phyloP scores from a whole-genome alignment of 2,888 invertebrate genomes.

The Drosophila planitibia region DNA sequence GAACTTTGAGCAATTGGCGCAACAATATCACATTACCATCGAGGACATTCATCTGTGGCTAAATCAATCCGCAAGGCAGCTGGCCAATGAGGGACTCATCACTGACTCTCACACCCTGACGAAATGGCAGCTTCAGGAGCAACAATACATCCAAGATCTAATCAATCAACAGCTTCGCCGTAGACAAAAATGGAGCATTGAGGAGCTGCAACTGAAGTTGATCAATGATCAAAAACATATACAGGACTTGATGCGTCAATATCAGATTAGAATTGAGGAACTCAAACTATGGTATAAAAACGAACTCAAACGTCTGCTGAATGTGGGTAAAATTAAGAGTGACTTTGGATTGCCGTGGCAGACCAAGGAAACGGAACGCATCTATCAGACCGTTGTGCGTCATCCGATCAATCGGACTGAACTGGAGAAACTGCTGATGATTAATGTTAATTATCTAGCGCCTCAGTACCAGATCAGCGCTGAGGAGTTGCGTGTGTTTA shows the following conservation, averaged over 20 bases:
- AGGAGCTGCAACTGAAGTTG: constrained; percentile 79
- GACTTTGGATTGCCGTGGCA: constrained; percentile 78
- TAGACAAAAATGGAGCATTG: constrained; percentile 79
- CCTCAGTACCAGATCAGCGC: constrained; percentile 72
- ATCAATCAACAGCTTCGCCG: constrained; percentile 71
- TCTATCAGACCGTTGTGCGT: constrained; percentile 66
- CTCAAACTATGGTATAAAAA: constrained; percentile 79
- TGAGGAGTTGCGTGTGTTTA: constrained; percentile 77
- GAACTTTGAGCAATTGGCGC: constrained; percentile 73
- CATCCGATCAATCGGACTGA: constrained; percentile 69
- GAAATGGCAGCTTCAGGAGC: constrained; percentile 79
- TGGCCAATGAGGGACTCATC: constrained; percentile 70
- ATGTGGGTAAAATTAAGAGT: constrained; percentile 66
- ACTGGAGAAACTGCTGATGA: constrained; percentile 68
- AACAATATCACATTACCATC: constrained; percentile 74
- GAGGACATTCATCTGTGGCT: constrained; percentile 81
- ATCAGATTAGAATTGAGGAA: constrained; percentile 73
- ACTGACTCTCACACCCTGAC: constrained; percentile 47
- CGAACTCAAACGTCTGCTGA: constrained; percentile 74
- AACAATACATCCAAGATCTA: constrained; percentile 73
- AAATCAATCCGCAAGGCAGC: constrained; percentile 62
- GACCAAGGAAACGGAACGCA: constrained; percentile 73
- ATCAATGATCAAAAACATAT: constrained; percentile 70
- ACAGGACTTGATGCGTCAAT: constrained; percentile 69
- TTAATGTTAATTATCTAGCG: constrained; percentile 49